phyloP scores from a whole-genome alignment of 2,888 invertebrate species.

The Diplazon laetatorius region DNA sequence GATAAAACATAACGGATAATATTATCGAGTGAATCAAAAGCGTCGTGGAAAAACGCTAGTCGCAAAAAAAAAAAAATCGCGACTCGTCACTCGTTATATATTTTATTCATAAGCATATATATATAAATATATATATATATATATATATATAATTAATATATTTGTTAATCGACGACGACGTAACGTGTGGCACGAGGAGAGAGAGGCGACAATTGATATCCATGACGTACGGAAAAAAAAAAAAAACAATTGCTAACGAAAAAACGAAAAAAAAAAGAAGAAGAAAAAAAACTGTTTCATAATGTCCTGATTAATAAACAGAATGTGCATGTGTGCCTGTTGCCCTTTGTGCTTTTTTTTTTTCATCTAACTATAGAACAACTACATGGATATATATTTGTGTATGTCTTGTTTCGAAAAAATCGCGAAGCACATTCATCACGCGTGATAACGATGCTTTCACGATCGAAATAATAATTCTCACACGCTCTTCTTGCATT shows the following conservation, averaged over 20 bases:
- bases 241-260: slow-evolving; percentile 64
- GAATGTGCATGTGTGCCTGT: slow-evolving; percentile 82
- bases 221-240: slow-evolving; percentile 64
- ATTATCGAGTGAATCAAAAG: slow-evolving; percentile 50
- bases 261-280: no score
- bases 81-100: slow-evolving; percentile 62
- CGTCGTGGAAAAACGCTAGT: no score
- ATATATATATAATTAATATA: slow-evolving; percentile 61
- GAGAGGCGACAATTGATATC: slow-evolving; percentile 50
- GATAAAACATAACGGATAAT: slow-evolving; percentile 45
- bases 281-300: slow-evolving; percentile 79
- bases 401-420: slow-evolving; percentile 20
- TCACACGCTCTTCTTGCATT: slow-evolving; percentile 75
- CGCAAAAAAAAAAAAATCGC: no score
- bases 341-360: slow-evolving; percentile 75
- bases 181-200: slow-evolving; percentile 56
- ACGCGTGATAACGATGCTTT: slow-evolving; percentile 35
- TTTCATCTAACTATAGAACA: no score
- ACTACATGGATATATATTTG: slow-evolving; percentile 18
- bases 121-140: no score
- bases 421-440: slow-evolving; percentile 18
- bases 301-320: slow-evolving; percentile 82
- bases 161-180: slow-evolving; percentile 67
- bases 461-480: slow-evolving; percentile 65
- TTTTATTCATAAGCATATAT: no score